Percentiles rank a stretch among this genome's conserved stretches.
phyloP scores from a whole-genome alignment of 2,888 invertebrate species.

The Criorhina ranunculi region DNA sequence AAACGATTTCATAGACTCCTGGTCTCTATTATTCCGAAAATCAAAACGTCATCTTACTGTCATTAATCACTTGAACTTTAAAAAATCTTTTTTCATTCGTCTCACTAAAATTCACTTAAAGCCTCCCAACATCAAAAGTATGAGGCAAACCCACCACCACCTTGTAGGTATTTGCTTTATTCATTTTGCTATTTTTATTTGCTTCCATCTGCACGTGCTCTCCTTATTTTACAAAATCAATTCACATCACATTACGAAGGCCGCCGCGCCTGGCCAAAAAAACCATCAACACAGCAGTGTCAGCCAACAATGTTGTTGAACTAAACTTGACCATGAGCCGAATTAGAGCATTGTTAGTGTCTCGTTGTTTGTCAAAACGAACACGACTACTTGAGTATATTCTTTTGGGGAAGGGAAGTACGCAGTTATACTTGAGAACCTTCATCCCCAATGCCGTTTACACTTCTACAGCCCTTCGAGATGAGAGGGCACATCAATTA shows the following conservation, averaged over 20 bases:
- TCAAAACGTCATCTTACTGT: no score
- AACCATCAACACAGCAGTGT: slow-evolving; percentile 8
- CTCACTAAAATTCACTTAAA: no score
- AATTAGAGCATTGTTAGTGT: slow-evolving; percentile 54
- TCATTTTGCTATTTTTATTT: slow-evolving; percentile 28
- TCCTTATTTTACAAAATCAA: slow-evolving; percentile 64
- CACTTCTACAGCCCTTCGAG: background rate
- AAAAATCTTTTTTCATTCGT: no score
- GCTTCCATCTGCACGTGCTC: slow-evolving; percentile 42
- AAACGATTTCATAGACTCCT: no score
- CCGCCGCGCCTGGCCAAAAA: slow-evolving; percentile 17
- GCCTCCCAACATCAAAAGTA: background rate
- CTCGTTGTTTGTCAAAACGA: slow-evolving; percentile 26
- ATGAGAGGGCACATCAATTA: slow-evolving; percentile 28
- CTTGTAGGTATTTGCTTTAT: slow-evolving; percentile 13
- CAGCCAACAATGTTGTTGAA: slow-evolving; percentile 39
- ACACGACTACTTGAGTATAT: background rate
- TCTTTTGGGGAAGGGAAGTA: background rate
- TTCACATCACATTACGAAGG: slow-evolving; percentile 69
- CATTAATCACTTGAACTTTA: no score
- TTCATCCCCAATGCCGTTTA: background rate
- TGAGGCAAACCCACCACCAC: background rate
- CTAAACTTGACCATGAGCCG: slow-evolving; percentile 64
- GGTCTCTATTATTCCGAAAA: no score
- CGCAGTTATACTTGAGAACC: slow-evolving; percentile 8